Conservation (phyloP, 1,140 invertebrate species). For the Heliconius eleuchia region DNA sequence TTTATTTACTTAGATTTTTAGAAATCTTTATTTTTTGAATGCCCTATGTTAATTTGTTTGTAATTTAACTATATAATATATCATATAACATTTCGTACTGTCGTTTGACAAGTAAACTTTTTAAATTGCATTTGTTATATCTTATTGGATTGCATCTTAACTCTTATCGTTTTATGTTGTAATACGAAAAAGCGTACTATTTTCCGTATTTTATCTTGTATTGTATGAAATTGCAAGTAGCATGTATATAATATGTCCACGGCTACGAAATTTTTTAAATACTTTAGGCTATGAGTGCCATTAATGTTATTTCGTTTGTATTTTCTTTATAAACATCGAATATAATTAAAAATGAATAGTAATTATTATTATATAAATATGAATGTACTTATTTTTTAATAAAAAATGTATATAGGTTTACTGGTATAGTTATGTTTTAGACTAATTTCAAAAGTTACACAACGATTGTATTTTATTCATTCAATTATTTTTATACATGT, state of each 20-base stretch:
- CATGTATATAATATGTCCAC: conserved; percentile 40
- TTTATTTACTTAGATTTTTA: background rate
- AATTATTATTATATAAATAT: conserved; percentile 28
- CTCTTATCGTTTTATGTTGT: conserved; percentile 16
- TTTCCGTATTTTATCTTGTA: background rate
- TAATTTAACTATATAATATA: conserved; percentile 17
- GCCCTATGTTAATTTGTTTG: conserved; percentile 21
- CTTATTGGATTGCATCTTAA: conserved; percentile 38
- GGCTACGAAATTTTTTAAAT: conserved; percentile 47
- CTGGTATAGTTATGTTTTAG: conserved; percentile 23
- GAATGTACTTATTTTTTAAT: conserved; percentile 21
- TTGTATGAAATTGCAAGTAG: conserved; percentile 12
- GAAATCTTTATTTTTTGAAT: background rate
- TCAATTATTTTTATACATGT: conserved; percentile 31
- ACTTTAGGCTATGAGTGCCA: conserved; percentile 78
- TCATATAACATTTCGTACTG: background rate
- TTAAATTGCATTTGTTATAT: conserved; percentile 49
- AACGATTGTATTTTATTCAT: conserved; percentile 38
- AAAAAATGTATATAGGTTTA: conserved; percentile 38
- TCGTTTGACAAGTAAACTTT: conserved; percentile 9
- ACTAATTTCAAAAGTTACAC: conserved; percentile 34
- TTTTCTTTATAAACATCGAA: conserved; percentile 48
- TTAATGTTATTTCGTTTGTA: conserved; percentile 67
- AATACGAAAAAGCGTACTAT: background rate
- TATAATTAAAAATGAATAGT: conserved; percentile 41